Evolutionary conservation across 2,797 vertebrate genomes (phyloP).

Genomic region (Myripristis murdjan): DNA sequence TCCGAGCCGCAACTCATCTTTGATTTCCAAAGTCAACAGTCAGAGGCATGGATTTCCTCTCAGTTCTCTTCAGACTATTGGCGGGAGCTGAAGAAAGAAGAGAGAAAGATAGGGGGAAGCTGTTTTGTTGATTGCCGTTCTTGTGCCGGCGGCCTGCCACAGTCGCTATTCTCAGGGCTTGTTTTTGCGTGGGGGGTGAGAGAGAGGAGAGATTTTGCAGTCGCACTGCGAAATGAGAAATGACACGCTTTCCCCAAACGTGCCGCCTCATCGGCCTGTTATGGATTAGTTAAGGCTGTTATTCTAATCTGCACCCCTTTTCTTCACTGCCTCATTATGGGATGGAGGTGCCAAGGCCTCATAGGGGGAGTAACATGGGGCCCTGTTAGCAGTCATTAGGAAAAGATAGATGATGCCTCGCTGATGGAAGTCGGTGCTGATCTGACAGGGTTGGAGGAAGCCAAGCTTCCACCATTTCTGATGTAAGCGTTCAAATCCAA

Average conservation of each 20-base stretch:
- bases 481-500: slow-evolving; percentile 72
- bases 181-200: slow-evolving; percentile 66
- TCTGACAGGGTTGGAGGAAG: slow-evolving; percentile 48
- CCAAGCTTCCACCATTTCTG: slow-evolving; percentile 53
- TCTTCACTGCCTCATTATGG: slow-evolving; percentile 75
- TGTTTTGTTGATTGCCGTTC: slow-evolving; percentile 64
- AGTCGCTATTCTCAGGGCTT: slow-evolving; percentile 70
- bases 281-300: slow-evolving; percentile 84
- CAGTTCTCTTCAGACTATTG: slow-evolving; percentile 43
- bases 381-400: slow-evolving; percentile 45
- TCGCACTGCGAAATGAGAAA: slow-evolving; percentile 68
- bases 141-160: slow-evolving; percentile 63
- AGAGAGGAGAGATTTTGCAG: slow-evolving; percentile 59
- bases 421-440: slow-evolving; percentile 53
- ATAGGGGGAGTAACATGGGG: slow-evolving; percentile 54
- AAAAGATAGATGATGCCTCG: slow-evolving; percentile 43
- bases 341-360: slow-evolving; percentile 75
- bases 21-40: slow-evolving; percentile 70
- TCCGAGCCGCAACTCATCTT: slow-evolving; percentile 55
- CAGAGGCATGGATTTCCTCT: slow-evolving; percentile 65
- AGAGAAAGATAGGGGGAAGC: slow-evolving; percentile 35
- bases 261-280: slow-evolving; percentile 73
- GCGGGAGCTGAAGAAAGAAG: slow-evolving; percentile 22
- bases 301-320: slow-evolving; percentile 81
- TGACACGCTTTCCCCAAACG: slow-evolving; percentile 75